Evolutionary conservation across 2,113 vertebrate genomes (phyloP), one percentile per base, ranked within the genome.

Genomic region (Microcebus griseorufus): DNA sequence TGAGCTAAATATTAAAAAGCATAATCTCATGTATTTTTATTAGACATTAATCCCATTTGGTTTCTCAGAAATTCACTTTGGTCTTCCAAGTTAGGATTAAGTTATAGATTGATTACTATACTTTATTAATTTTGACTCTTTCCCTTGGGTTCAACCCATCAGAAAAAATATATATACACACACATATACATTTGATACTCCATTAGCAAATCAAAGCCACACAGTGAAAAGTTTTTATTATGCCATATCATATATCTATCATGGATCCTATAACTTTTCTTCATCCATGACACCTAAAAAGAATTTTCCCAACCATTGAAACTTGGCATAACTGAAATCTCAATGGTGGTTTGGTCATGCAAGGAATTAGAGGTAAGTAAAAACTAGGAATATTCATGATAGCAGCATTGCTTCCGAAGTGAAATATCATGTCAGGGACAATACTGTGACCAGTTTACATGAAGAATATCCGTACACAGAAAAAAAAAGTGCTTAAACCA

Each of bases 31-130:
- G 3, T 29, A 60, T 83, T 78, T 97, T 88, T 83, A 73, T 78
- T 60, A 64, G 9, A 90, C 22, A 29, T 48, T 88, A 55, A 39
- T 34, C 9, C 78, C 17, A 65, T 87, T 92, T 27, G 69, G 9
- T 45, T 86, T 97, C 42, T 94, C n/a, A 88, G 14, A 95, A 82
- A 90, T 48, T 85, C 79, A 89, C 5, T 60, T 85, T 88, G 69
- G 27, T 45, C 42, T 92, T 81, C 55, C 29, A 91, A 45, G 55
- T 88, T 79, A 84, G 32, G 22, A 81, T 58, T 93, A 95, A 90
- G 10, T 55, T 34, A 65, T 37, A 83, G 20, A 27, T 53, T 62
- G 29, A 20, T 60, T 65, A 9, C 29, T 53, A 11, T 60, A 88
- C 1, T 79, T 84, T 62, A 45, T 42, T 87, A 29, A 69, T 90